Conservation (phyloP, 2,113 vertebrate genomes). For the Nibea albiflora region DNA sequence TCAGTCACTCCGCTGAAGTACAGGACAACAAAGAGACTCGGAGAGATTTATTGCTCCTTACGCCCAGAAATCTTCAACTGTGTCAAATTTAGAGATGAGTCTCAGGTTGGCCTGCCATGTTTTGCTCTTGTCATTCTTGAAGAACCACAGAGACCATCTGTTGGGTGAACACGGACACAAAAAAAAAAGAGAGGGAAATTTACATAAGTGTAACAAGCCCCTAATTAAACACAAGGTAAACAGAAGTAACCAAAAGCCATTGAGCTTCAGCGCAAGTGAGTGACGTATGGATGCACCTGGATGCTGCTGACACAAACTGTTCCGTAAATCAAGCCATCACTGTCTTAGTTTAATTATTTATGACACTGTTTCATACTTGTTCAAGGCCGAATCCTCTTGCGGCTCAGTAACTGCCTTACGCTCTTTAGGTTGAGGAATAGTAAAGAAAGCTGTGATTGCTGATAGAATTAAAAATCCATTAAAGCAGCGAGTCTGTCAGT, state of each 20-base stretch:
- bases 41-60: constrained; percentile 84
- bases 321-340: constrained; percentile 20
- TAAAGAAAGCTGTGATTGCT: not conserved
- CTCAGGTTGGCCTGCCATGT: constrained; percentile 99
- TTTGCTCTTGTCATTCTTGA: constrained; percentile 99
- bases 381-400: constrained; percentile 5
- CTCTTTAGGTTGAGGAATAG: constrained; percentile 1
- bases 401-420: not conserved
- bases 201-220: constrained; percentile 40
- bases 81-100: constrained; percentile 98
- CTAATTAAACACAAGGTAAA: constrained; percentile 47
- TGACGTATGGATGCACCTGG: constrained; percentile 25
- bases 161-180: constrained; percentile 43
- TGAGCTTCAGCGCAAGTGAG: constrained; percentile 30
- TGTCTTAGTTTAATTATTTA: constrained; percentile 26
- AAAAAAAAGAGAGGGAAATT: not conserved
- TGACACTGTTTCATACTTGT: not conserved
- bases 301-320: not conserved
- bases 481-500: not conserved
- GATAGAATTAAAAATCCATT: constrained; percentile 1
- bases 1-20: not conserved
- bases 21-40: not conserved
- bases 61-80: constrained; percentile 99
- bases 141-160: constrained; percentile 99
- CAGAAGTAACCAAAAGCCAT: constrained; percentile 23